Evolutionary conservation across 2,113 vertebrate genomes (phyloP), one percentile per base, ranked within the genome.

Genomic region (Serinus canaria): DNA sequence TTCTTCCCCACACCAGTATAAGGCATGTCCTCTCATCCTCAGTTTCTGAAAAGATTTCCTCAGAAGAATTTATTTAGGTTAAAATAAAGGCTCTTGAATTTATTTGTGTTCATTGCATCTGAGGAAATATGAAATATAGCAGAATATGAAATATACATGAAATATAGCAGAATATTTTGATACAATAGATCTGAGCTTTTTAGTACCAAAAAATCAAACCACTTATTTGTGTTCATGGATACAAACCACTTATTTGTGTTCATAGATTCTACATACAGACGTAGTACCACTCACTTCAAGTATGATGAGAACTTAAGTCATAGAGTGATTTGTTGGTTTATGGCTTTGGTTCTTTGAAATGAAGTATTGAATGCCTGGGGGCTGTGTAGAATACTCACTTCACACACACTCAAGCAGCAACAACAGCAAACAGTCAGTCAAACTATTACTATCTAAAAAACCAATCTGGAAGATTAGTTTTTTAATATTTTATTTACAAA

Each of bases 371-470:
- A 44, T 58, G 22, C 21, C 22, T 60, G 10, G 18, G 9, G 13
- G 12, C 17, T 72, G 9, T 20, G 16, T 52, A 50, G 44, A 60
- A 52, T 67, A 9, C 16, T 80, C 2, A 4, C 4, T 56, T 28
- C 15, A 58, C 12, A 58, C 27, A 46, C 4, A 28, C 2, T 2
- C 11, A 46, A 62, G 31, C 31, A 83, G 27, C 7, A 50, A 22
- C n/a, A 78, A 13, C 31, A 55, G 8, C 9, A 59, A 37, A 28
- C 6, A 47, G 37, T 24, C 27, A 37, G 27, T 49, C 44, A 70
- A 55, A 60, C 37, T 58, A 89, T 80, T 76, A 96, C 37, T 83
- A 90, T 73, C 66, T 95, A 88, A 97, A 95, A 94, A 97, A 90
- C 18, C 85, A 92, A 90, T 67, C 14, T 64, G 53, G 17, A 92